Conservation (phyloP, 2,888 invertebrate genomes). For the Phyllotreta cruciferae region DNA sequence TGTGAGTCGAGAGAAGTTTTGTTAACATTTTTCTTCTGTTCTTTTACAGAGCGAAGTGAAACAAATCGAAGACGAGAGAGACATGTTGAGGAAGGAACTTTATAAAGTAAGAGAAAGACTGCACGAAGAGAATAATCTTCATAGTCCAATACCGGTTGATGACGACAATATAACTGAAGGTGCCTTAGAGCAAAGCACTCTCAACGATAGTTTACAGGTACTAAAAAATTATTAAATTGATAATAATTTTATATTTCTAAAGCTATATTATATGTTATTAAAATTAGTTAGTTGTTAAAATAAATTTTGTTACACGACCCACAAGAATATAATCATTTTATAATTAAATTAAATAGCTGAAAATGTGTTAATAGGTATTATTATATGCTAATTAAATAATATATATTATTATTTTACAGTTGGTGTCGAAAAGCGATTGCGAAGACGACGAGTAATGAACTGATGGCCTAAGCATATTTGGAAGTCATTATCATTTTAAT, state of each 20-base stretch:
- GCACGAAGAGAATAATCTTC: constrained; percentile 64
- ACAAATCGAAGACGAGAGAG: constrained; percentile 78
- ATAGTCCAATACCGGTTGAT: constrained; percentile 51
- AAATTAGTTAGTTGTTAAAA: background rate
- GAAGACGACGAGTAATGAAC: constrained; percentile 37
- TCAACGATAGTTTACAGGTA: constrained; percentile 38
- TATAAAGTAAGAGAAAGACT: constrained; percentile 75
- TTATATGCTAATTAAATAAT: background rate
- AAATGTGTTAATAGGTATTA: background rate
- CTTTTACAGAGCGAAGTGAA: constrained; percentile 71
- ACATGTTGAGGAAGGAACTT: constrained; percentile 74
- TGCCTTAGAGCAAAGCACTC: constrained; percentile 35
- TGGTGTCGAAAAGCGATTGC: constrained; percentile 38
- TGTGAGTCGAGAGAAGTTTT: too few species aligned
- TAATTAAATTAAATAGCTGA: too few species aligned
- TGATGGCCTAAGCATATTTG: constrained; percentile 19
- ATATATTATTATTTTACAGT: constrained; percentile 33
- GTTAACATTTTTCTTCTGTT: background rate
- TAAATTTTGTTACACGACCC: too few species aligned
- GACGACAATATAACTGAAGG: constrained; percentile 38
- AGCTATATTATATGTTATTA: background rate
- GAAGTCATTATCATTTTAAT: constrained; percentile 35
- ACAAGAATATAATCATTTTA: too few species aligned
- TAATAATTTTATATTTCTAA: background rate
- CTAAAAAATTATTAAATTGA: constrained; percentile 10